A percentile compares a stretch with the other conserved stretches of the same genome.
Conservation (phyloP, 2,797 vertebrate genomes). For the Sparus aurata region DNA sequence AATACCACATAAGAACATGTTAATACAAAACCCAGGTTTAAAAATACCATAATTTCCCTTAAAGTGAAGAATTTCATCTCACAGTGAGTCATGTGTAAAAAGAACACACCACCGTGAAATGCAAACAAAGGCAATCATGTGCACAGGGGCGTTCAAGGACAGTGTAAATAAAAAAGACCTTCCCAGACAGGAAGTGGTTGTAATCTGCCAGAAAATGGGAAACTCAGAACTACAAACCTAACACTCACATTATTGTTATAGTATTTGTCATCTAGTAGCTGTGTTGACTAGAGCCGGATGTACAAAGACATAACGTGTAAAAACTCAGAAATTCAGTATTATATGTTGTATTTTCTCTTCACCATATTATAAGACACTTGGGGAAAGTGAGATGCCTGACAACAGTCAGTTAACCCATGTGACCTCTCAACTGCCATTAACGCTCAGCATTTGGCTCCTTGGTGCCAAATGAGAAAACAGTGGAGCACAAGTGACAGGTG, state of each 20-base stretch:
- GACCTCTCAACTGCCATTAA: constrained; percentile 49
- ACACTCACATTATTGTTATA: neutral
- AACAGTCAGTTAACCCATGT: constrained; percentile 36
- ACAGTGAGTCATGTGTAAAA: constrained; percentile 16
- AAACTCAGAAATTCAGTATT: neutral
- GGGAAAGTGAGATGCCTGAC: neutral
- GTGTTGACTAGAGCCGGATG: constrained; percentile 30
- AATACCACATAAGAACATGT: too few species aligned
- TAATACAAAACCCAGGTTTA: too few species aligned
- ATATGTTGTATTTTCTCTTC: neutral
- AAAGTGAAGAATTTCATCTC: neutral
- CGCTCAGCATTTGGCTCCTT: constrained; percentile 56
- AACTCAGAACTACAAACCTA: constrained; percentile 4
- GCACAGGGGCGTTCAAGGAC: constrained; percentile 22
- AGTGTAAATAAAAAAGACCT: neutral
- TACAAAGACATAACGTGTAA: neutral
- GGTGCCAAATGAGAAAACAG: constrained; percentile 67
- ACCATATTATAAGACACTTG: constrained; percentile 7
- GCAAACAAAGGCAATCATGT: constrained; percentile 49
- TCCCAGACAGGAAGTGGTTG: constrained; percentile 42
- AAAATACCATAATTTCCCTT: too few species aligned
- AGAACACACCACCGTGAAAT: constrained; percentile 36
- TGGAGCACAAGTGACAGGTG: constrained; percentile 70
- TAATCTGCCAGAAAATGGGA: neutral
- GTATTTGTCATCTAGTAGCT: neutral